Evolutionary conservation across 2,113 vertebrate genomes (phyloP).

Genomic region (Poeciliopsis retropinna): DNA sequence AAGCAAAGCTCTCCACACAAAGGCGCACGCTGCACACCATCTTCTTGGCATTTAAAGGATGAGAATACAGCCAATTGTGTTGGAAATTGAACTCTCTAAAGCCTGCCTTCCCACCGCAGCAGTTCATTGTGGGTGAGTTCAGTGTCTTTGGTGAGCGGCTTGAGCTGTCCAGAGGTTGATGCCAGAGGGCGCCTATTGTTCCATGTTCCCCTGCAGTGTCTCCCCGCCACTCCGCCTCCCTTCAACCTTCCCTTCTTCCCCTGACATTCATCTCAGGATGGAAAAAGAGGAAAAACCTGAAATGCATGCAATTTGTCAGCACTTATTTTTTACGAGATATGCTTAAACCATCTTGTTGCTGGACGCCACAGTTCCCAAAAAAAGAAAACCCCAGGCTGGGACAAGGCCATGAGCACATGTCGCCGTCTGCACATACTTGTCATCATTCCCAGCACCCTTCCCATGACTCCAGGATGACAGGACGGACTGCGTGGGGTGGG

Average conservation of each 20-base stretch:
- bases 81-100: constrained; percentile 85
- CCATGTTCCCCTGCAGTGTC: constrained; percentile 63
- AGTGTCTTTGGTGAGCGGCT: constrained; percentile 78
- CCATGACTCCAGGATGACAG: constrained; percentile 45
- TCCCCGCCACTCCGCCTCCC: constrained; percentile 39
- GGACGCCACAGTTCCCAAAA: constrained; percentile 11
- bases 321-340: constrained; percentile 1
- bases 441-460: constrained; percentile 37
- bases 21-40: constrained; percentile 74
- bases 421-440: constrained; percentile 12
- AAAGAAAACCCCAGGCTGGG: constrained; percentile 6
- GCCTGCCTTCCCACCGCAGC: constrained; percentile 77
- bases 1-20: constrained; percentile 78
- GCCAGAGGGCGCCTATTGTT: constrained; percentile 78
- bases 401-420: constrained; percentile 21
- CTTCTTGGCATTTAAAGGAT: constrained; percentile 81
- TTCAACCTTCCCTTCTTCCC: constrained; percentile 57
- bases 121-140: constrained; percentile 79
- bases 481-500: constrained; percentile 26
- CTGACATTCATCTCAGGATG: constrained; percentile 54
- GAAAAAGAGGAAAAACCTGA: constrained; percentile 22
- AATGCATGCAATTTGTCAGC: constrained; percentile 11
- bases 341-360: constrained; percentile 17
- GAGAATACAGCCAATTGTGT: constrained; percentile 83
- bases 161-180: constrained; percentile 76